Conservation (phyloP, 2,797 vertebrate species). For the Perodicticus potto region DNA sequence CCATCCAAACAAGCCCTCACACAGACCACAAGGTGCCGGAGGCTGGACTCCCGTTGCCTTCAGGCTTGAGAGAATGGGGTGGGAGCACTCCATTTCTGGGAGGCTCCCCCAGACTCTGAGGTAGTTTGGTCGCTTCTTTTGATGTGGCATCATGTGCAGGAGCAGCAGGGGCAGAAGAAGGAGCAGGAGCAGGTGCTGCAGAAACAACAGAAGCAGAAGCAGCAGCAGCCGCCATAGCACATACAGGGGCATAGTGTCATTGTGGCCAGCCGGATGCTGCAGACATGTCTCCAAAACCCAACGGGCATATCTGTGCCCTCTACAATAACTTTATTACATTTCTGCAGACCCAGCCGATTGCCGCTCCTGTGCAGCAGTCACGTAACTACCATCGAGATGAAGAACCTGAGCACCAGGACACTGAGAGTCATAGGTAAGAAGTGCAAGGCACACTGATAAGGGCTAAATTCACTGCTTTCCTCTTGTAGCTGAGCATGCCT, state of each 20-base stretch:
- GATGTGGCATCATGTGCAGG: slow-evolving; percentile 28
- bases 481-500: not conserved
- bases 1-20: not conserved
- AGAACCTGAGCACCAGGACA: slow-evolving; percentile 89
- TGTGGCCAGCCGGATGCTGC: slow-evolving; percentile 86
- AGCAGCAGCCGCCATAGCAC: not conserved
- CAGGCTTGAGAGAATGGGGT: no score
- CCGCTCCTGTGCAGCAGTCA: slow-evolving; percentile 80
- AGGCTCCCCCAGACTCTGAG: not conserved
- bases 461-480: not conserved
- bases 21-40: not conserved
- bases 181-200: not conserved
- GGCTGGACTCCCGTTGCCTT: not conserved
- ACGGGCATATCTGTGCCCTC: slow-evolving; percentile 90
- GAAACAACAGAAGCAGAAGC: not conserved
- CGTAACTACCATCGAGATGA: slow-evolving; percentile 89
- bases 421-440: slow-evolving; percentile 91
- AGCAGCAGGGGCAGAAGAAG: not conserved
- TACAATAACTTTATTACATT: slow-evolving; percentile 92
- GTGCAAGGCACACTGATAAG: not conserved
- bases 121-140: slow-evolving; percentile 43
- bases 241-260: slow-evolving; percentile 5
- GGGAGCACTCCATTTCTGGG: not conserved
- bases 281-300: slow-evolving; percentile 87
- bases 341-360: slow-evolving; percentile 87